Evolutionary conservation across 2,888 invertebrate species (phyloP).

Genomic region (Oxyscelio sp.): DNA sequence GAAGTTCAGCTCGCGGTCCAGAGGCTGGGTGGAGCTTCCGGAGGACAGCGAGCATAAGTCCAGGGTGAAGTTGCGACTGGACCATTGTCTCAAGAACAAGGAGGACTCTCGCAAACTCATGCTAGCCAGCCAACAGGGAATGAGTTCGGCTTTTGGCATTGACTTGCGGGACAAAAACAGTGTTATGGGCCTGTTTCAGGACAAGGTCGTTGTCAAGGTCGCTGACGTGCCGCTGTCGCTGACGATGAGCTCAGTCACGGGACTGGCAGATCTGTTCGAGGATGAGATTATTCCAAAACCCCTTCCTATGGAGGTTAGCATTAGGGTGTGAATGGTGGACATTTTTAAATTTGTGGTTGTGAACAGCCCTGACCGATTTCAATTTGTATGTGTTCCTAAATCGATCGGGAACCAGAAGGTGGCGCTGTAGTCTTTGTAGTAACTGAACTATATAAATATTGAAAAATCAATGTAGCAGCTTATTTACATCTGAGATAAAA

Average conservation of each 20-base stretch:
- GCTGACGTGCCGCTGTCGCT: slow-evolving; percentile 92
- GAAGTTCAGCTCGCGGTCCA: slow-evolving; percentile 94
- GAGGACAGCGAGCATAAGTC: slow-evolving; percentile 89
- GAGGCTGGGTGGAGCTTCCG: slow-evolving; percentile 93
- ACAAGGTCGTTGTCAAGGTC: slow-evolving; percentile 91
- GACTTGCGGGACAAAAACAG: slow-evolving; percentile 88
- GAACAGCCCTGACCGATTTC: too few species aligned
- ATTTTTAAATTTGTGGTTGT: too few species aligned
- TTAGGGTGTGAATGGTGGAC: too few species aligned
- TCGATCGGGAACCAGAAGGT: too few species aligned
- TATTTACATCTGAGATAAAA: too few species aligned
- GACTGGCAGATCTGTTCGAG: slow-evolving; percentile 94
- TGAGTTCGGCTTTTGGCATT: slow-evolving; percentile 80
- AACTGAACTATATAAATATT: too few species aligned
- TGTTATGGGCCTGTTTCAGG: slow-evolving; percentile 88
- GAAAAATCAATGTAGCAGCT: too few species aligned
- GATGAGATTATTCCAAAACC: slow-evolving; percentile 95
- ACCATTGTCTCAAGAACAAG: slow-evolving; percentile 89
- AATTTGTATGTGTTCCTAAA: too few species aligned
- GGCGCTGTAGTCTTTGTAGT: too few species aligned
- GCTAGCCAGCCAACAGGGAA: slow-evolving; percentile 78
- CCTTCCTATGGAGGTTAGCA: slow-evolving; percentile 95
- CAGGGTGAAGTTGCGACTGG: slow-evolving; percentile 90
- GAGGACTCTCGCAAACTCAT: slow-evolving; percentile 82
- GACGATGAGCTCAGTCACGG: slow-evolving; percentile 94